phyloP scores from a whole-genome alignment of 2,888 invertebrate species.

The Matsumyia berberina region DNA sequence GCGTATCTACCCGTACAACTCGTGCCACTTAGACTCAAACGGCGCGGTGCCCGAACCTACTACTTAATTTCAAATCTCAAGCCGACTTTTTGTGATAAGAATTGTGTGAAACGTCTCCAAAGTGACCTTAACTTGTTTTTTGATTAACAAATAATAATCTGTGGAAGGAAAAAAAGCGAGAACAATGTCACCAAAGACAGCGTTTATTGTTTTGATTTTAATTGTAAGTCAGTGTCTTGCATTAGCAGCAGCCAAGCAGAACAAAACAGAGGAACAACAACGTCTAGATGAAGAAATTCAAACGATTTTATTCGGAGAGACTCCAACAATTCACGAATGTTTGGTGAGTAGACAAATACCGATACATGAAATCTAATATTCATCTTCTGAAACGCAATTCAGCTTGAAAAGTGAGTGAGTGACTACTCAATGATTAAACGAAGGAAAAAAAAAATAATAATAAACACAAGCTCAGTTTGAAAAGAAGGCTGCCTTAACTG shows the following conservation, averaged over 20 bases:
- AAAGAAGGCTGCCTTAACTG: too few relatives aligned
- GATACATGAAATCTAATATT: too few relatives aligned
- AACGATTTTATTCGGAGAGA: too few relatives aligned
- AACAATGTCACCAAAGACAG: slow-evolving; percentile 4
- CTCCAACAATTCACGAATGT: slow-evolving; percentile 11
- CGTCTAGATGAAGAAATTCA: slow-evolving; percentile 15
- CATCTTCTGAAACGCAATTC: too few relatives aligned
- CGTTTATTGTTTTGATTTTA: slow-evolving; percentile 6
- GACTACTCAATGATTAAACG: too few relatives aligned
- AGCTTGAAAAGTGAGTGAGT: too few relatives aligned
- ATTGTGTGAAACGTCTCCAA: too few relatives aligned
- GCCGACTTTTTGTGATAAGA: background rate
- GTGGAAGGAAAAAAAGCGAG: background rate
- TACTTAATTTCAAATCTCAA: background rate
- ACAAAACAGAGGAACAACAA: background rate
- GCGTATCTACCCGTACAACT: background rate
- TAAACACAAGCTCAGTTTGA: too few relatives aligned
- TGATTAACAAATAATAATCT: background rate
- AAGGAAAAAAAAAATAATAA: too few relatives aligned
- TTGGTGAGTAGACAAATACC: slow-evolving; percentile 12
- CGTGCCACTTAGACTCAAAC: too few relatives aligned
- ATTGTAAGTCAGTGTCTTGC: background rate
- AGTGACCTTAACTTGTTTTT: too few relatives aligned
- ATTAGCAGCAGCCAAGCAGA: background rate
- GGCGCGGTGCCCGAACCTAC: background rate